These are phyloP conservation scores for Schizothorax lantsangensis DNA, from an alignment of 2,797 vertebrate genomes.

Conservation along the genomic window DNA sequence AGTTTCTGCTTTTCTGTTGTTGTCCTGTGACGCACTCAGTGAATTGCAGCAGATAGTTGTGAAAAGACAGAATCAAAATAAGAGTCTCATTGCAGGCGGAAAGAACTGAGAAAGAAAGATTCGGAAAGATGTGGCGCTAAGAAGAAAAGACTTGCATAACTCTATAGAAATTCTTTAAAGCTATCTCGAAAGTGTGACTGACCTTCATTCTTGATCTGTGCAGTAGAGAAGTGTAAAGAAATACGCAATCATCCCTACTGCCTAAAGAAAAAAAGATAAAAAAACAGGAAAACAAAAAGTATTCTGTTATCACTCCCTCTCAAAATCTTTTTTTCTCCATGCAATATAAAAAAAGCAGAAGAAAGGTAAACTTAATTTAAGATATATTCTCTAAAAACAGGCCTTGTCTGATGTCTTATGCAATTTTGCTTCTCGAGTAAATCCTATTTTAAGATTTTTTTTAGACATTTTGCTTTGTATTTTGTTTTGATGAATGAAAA, in stretches of 20 bases:
- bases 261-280: background rate
- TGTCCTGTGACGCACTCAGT: background rate
- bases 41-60: background rate
- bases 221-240: background rate
- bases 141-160: background rate
- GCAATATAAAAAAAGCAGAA: background rate
- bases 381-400: background rate
- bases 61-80: background rate
- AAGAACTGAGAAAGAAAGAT: background rate
- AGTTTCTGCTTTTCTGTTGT: background rate
- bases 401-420: background rate
- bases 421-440: background rate
- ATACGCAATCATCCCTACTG: background rate
- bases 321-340: background rate
- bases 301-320: background rate
- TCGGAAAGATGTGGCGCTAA: background rate
- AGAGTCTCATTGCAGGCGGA: background rate
- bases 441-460: background rate
- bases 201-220: background rate
- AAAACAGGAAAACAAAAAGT: background rate
- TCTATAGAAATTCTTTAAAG: background rate
- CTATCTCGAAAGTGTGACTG: background rate
- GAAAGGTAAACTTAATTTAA: background rate
- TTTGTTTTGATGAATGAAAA: slow-evolving; percentile 6
- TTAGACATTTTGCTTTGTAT: background rate